Evolutionary conservation across 2,888 invertebrate species (phyloP), one percentile per base, ranked within the genome.

Genomic region (Lacanobia oleracea): DNA sequence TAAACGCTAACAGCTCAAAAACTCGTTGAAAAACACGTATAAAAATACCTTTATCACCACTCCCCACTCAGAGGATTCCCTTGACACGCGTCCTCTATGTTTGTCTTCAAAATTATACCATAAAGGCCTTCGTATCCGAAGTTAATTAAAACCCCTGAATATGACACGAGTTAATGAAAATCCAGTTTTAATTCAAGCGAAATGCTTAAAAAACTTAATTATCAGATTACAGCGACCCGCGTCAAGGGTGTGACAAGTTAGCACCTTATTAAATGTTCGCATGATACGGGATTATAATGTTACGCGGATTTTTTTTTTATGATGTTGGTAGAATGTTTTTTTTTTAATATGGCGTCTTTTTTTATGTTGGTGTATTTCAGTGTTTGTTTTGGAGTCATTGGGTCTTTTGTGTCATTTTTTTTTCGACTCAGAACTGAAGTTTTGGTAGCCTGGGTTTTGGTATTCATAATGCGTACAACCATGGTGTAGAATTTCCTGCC

Each of bases 171-270:
- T 69, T 85, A 86, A 85, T 85, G 82, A 77, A 77, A 81, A 75
- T 67, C 76, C 86, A 69, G 83, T 48, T 51, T 67, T 75, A 71
- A 83, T 67, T 79, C 65, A 74, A 43, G 68, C 43, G 48, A 57
- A 80, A 75, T 69, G 82, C 75, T 75, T 83, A 84, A 86, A 84
- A 85, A 85, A 86, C 86, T 84, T 85, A 86, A 85, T 85, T 85
- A 86, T 82, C 76, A 54, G 79, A 71, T 81, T 83, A 83, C 65
- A 33, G 57, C 53, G 68, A 82, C 86, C 85, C 75, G 63, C 56
- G 71, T 85, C 86, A 85, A 1, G 54, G 2, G 45, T 21, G 9
- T 84, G 82, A 82, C 82, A 74, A 65, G 70, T 84, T 84, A 76
- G 65, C 86, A 76, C 85, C 82, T 76, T 76, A 84, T 85, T 86